Conservation (phyloP, 2,797 vertebrate species). For the Ciconia nigra region DNA sequence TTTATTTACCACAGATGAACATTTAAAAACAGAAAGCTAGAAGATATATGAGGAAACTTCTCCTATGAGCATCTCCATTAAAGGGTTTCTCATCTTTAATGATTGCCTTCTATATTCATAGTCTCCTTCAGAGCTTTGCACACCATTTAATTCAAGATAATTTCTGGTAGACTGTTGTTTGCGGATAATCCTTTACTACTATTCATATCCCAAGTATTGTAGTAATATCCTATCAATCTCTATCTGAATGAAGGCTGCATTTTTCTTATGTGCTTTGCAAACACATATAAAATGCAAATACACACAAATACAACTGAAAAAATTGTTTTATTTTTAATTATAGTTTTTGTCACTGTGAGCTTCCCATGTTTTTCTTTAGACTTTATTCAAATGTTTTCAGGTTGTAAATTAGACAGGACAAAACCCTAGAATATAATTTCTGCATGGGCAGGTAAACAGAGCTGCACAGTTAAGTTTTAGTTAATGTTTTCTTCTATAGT, state of each 20-base stretch:
- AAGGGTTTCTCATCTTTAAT: background rate
- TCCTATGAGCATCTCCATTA: background rate
- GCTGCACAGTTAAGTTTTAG: background rate
- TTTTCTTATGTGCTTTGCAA: background rate
- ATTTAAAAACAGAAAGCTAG: background rate
- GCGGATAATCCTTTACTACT: background rate
- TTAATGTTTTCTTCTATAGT: background rate
- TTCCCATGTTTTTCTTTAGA: background rate
- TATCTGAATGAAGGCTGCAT: background rate
- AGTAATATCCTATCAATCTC: background rate
- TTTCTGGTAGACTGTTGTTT: background rate
- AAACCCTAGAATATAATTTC: background rate
- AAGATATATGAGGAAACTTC: background rate
- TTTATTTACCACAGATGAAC: background rate
- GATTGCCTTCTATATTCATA: background rate
- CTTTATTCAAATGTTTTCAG: background rate
- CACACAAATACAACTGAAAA: background rate
- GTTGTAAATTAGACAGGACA: background rate
- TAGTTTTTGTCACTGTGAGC: background rate
- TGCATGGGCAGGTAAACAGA: background rate
- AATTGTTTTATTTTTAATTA: background rate
- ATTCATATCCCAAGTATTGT: background rate
- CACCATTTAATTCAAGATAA: slow-evolving; percentile 8
- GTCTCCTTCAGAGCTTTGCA: background rate
- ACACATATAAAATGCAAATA: background rate